These are phyloP conservation scores for Clivina fossor DNA, from an alignment of 2,888 invertebrate species.

Conservation along the genomic window DNA sequence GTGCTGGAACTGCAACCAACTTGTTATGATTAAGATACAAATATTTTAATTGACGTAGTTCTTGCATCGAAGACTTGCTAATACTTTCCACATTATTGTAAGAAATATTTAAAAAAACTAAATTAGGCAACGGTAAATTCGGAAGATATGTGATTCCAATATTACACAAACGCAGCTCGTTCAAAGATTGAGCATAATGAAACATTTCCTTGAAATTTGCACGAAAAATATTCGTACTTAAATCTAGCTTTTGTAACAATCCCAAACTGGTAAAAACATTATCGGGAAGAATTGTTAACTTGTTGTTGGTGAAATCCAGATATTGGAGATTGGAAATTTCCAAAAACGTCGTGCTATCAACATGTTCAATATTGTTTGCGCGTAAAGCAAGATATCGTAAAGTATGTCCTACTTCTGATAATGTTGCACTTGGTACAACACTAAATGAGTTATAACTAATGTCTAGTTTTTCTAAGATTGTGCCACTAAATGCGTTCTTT, in stretches of 20 bases:
- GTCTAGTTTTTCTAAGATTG: conserved; percentile 77
- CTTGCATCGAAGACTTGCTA: conserved; percentile 69
- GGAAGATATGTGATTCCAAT: conserved; percentile 78
- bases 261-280: conserved; percentile 84
- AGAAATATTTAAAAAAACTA: conserved; percentile 78
- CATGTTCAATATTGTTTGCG: conserved; percentile 78
- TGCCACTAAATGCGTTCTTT: conserved; percentile 77
- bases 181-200: conserved; percentile 79
- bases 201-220: conserved; percentile 87
- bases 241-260: conserved; percentile 74
- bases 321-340: conserved; percentile 77
- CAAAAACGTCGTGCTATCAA: conserved; percentile 85
- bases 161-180: conserved; percentile 73
- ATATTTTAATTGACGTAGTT: conserved; percentile 69
- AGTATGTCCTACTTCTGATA: conserved; percentile 78
- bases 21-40: conserved; percentile 78
- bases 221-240: conserved; percentile 77
- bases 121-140: conserved; percentile 72
- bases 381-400: conserved; percentile 76
- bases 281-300: conserved; percentile 81
- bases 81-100: conserved; percentile 73
- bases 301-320: conserved; percentile 77
- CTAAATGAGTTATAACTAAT: conserved; percentile 76
- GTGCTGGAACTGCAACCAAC: conserved; percentile 71
- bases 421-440: conserved; percentile 74